These are phyloP conservation scores for Conopomorpha cramerella DNA, from an alignment of 1,140 invertebrate species.

Conservation along the genomic window DNA sequence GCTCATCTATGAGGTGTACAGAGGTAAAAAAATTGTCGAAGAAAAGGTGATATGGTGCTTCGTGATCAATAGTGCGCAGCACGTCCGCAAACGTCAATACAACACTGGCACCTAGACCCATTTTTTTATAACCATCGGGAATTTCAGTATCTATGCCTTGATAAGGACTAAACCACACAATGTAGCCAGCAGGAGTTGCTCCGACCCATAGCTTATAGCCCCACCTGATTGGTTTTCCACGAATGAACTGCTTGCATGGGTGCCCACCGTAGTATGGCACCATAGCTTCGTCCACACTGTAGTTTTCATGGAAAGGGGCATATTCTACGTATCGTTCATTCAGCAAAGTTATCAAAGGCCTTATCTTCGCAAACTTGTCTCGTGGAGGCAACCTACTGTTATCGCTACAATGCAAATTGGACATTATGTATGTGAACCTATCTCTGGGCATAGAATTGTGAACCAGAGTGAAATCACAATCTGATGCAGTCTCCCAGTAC, in stretches of 20 bases:
- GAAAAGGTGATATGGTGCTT: slow-evolving; percentile 11
- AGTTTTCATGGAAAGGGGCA: slow-evolving; percentile 8
- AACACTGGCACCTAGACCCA: slow-evolving; percentile 13
- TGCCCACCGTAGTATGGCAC: slow-evolving; percentile 21
- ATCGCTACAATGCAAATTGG: slow-evolving; percentile 2
- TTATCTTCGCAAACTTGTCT: slow-evolving; percentile 4
- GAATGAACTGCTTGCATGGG: slow-evolving; percentile 18
- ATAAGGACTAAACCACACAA: slow-evolving; percentile 14
- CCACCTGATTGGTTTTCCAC: slow-evolving; percentile 17
- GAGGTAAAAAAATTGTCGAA: slow-evolving; percentile 21
- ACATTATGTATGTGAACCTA: slow-evolving; percentile 2
- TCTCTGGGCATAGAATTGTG: not conserved
- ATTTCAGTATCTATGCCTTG: slow-evolving; percentile 8
- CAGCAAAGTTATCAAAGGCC: not conserved
- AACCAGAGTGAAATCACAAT: not conserved
- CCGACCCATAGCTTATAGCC: slow-evolving; percentile 20
- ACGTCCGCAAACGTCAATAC: slow-evolving; percentile 12
- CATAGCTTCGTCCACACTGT: slow-evolving; percentile 19
- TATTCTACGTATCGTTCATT: slow-evolving; percentile 8
- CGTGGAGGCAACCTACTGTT: not conserved
- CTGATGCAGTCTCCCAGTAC: slow-evolving; percentile 13
- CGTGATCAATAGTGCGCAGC: slow-evolving; percentile 3
- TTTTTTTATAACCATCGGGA: slow-evolving; percentile 5
- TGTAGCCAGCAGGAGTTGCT: slow-evolving; percentile 10
- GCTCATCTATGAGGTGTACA: slow-evolving; percentile 8